Conservation (phyloP, 2,797 vertebrate genomes). For the Enteromius mattozi region DNA sequence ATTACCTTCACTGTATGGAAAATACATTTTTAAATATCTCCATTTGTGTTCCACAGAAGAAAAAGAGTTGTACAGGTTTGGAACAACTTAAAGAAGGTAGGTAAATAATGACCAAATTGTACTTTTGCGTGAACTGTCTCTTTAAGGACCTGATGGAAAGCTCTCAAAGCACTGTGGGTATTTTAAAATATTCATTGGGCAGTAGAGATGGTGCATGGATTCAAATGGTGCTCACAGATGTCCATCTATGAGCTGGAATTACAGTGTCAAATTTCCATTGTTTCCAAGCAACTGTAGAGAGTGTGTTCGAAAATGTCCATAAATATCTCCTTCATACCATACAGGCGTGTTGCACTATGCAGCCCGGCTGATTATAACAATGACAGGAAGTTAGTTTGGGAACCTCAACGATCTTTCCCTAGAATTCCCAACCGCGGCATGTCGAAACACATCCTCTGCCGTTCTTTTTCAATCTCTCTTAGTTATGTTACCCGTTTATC, state of each 20-base stretch:
- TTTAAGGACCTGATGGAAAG: conserved; percentile 28
- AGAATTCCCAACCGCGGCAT: conserved; percentile 7
- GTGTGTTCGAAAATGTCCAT: conserved; percentile 34
- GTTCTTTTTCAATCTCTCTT: conserved; percentile 51
- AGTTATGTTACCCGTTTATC: conserved; percentile 41
- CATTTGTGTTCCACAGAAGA: neutral
- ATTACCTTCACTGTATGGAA: neutral
- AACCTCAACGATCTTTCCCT: conserved; percentile 21
- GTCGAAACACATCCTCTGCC: conserved; percentile 38
- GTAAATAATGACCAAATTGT: neutral
- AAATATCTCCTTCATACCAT: conserved; percentile 29
- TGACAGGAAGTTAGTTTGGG: conserved; percentile 26
- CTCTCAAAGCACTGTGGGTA: conserved; percentile 42
- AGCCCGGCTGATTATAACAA: conserved; percentile 17
- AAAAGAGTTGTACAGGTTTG: neutral
- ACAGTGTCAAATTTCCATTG: conserved; percentile 30
- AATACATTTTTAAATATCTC: neutral
- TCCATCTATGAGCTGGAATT: conserved; percentile 3
- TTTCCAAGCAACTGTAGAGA: conserved; percentile 46
- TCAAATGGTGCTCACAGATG: conserved; percentile 5
- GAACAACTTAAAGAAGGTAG: neutral
- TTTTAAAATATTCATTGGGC: conserved; percentile 12
- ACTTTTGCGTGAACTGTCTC: neutral
- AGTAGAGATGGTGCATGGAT: conserved; percentile 28
- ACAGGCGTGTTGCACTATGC: conserved; percentile 15